These are phyloP conservation scores for Noctua comes DNA, from an alignment of 2,888 invertebrate species.

Conservation along the genomic window DNA sequence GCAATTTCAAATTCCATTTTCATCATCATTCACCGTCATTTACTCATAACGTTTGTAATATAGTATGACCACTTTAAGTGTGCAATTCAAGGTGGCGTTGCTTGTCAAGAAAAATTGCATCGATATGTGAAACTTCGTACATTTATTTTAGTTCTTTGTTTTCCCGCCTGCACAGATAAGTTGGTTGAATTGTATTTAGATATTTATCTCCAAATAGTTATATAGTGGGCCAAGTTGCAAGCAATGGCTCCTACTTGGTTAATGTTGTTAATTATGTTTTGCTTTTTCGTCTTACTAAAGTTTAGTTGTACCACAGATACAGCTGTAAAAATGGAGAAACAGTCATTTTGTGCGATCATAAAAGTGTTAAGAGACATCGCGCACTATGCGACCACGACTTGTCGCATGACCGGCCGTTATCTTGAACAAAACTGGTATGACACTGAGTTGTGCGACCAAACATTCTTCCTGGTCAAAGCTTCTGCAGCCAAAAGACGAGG, in stretches of 20 bases:
- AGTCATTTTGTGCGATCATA: not conserved
- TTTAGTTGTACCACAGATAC: no score
- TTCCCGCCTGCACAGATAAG: no score
- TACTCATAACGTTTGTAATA: conserved; percentile 5
- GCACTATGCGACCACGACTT: not conserved
- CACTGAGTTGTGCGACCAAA: not conserved
- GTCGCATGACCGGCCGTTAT: not conserved
- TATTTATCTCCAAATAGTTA: conserved; percentile 14
- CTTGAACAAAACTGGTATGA: not conserved
- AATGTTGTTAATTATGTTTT: not conserved
- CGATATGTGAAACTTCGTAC: not conserved
- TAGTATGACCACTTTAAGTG: not conserved
- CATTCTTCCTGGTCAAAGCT: no score
- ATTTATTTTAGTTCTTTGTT: not conserved
- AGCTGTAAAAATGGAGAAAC: not conserved
- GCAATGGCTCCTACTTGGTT: not conserved
- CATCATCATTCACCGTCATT: not conserved
- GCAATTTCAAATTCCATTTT: conserved; percentile 19
- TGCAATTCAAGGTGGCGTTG: not conserved
- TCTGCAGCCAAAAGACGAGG: not conserved
- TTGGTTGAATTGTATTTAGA: not conserved
- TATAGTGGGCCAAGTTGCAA: not conserved
- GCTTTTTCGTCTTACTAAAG: not conserved
- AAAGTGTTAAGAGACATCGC: not conserved
- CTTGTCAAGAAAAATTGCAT: not conserved